These are phyloP conservation scores for Pomacea canaliculata DNA, from an alignment of 2,888 invertebrate genomes.

Conservation along the genomic window DNA sequence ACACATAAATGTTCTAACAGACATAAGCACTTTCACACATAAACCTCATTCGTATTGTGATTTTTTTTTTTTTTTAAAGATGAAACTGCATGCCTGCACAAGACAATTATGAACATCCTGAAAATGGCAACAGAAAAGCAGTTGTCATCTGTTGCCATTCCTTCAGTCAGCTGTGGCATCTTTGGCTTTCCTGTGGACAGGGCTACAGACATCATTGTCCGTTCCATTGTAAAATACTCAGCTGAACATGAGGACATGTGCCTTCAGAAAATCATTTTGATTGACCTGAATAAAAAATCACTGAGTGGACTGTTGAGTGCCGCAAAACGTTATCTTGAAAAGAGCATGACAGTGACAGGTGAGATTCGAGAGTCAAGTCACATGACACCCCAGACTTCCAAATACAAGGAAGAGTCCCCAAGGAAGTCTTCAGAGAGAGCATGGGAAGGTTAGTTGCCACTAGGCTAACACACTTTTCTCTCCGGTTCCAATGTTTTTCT, in stretches of 20 bases:
- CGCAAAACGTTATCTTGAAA: not conserved
- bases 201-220: constrained; percentile 11
- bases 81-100: not conserved
- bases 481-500: no score
- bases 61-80: not conserved
- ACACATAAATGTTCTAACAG: no score
- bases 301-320: constrained; percentile 2
- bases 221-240: not conserved
- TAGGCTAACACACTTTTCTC: no score
- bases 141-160: constrained; percentile 13
- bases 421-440: no score
- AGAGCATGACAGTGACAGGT: not conserved
- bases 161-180: constrained; percentile 23
- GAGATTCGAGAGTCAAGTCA: not conserved
- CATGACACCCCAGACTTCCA: no score
- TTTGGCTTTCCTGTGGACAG: constrained; percentile 15
- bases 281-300: constrained; percentile 4
- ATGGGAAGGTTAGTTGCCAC: no score
- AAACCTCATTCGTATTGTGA: no score
- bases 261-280: constrained; percentile 4
- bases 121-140: constrained; percentile 8
- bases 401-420: no score
- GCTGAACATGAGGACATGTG: not conserved
- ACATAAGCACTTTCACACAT: no score
- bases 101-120: constrained; percentile 6